Conservation (phyloP, 2,888 invertebrate genomes). For the Timema cristinae region DNA sequence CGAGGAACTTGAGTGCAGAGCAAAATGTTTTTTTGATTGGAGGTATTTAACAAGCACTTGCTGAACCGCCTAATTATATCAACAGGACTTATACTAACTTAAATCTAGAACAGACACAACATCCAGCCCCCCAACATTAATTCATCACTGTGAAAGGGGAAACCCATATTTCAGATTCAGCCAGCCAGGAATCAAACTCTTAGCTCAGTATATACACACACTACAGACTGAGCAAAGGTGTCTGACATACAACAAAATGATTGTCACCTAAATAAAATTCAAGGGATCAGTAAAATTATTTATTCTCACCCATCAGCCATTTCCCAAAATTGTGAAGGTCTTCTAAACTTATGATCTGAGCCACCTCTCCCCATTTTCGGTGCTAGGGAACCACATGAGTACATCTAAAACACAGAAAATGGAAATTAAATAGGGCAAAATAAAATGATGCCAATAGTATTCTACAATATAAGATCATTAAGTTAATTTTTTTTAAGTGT, state of each 20-base stretch:
- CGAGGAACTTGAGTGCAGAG: not conserved
- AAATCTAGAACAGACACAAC: too few relatives aligned
- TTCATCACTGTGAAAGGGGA: too few relatives aligned
- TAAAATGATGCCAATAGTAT: not conserved
- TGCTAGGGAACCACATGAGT: conserved; percentile 51
- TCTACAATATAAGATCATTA: not conserved
- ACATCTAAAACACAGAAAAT: conserved; percentile 43
- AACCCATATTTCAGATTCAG: too few relatives aligned
- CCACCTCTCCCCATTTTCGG: conserved; percentile 50
- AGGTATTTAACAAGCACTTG: too few relatives aligned
- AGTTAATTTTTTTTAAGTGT: not conserved
- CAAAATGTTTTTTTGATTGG: not conserved
- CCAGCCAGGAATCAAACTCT: too few relatives aligned
- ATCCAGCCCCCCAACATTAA: too few relatives aligned
- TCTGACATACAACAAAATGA: too few relatives aligned
- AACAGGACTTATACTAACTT: not conserved
- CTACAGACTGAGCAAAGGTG: too few relatives aligned
- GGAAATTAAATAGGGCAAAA: too few relatives aligned
- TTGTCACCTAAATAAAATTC: not conserved
- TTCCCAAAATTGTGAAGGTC: conserved; percentile 52
- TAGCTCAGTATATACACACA: too few relatives aligned
- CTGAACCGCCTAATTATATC: not conserved
- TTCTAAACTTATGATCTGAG: conserved; percentile 46
- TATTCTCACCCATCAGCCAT: conserved; percentile 48
- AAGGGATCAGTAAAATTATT: conserved; percentile 5